These are phyloP conservation scores for Delphinapterus leucas DNA, from an alignment of 2,113 vertebrate species.

Conservation along the genomic window DNA sequence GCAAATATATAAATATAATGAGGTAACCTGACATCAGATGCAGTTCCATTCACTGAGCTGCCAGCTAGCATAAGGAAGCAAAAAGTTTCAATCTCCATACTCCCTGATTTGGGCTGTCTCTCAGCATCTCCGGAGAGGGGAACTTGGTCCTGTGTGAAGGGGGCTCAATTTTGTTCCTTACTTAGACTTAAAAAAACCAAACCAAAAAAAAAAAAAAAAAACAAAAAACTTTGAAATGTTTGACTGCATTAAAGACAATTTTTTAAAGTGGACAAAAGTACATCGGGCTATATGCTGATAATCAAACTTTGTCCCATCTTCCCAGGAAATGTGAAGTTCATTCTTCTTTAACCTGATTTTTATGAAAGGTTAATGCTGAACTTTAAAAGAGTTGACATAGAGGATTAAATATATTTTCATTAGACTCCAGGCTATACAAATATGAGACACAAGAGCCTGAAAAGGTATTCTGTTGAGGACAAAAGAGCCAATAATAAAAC, in stretches of 20 bases:
- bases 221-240: background rate
- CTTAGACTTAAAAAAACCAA: background rate
- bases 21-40: background rate
- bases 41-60: background rate
- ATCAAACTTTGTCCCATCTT: background rate
- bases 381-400: constrained; percentile 44
- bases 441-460: background rate
- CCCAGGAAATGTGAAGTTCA: background rate
- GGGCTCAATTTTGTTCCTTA: background rate
- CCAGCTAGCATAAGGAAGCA: background rate
- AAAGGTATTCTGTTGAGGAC: background rate
- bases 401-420: constrained; percentile 52
- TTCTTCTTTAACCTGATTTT: constrained; percentile 32
- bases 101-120: background rate
- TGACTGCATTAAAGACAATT: background rate
- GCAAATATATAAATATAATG: background rate
- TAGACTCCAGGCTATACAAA: constrained; percentile 23
- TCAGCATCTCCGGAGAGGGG: background rate
- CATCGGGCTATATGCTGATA: background rate
- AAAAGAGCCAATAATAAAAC: constrained; percentile 1
- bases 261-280: background rate
- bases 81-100: background rate
- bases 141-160: background rate
- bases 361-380: constrained; percentile 20
- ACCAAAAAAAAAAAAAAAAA: background rate